Evolutionary conservation across 2,113 vertebrate species (phyloP), one percentile per base, ranked within the genome.

Genomic region (Lates calcarifer): DNA sequence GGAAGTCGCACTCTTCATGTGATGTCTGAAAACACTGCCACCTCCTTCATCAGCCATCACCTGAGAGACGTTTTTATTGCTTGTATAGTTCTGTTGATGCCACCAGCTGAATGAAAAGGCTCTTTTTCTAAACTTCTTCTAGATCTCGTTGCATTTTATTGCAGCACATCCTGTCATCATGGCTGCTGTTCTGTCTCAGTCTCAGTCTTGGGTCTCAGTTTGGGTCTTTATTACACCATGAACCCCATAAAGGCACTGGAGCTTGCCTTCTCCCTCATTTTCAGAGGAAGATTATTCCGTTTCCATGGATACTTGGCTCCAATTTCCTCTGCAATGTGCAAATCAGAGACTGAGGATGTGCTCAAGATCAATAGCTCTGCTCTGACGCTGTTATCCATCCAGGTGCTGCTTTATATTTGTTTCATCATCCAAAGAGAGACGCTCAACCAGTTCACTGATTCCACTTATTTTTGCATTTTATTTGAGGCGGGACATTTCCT

Each of bases 261-360:
- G 71, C 72, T 33, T 0, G 24, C 24, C 37, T 61, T 63, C 75
- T 69, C 70, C 62, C n/a, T 62, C 56, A 49, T 20, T 31, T 39
- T n/a, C n/a, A n/a, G n/a, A n/a, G n/a, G n/a, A n/a, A 5, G 31
- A 83, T 84, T 82, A 67, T 78, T 77, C 75, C 0, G 90, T 91
- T 90, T 74, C 90, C 88, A 90, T 91, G 87, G 90, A 70, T 78
- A 90, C 90, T 28, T 74, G 80, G 76, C 76, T 88, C 72, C 62
- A 15, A 37, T 77, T 70, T 84, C 29, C 1, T 45, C 78, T 80
- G 81, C 75, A 75, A 79, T 79, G 71, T 86, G 89, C 66, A 79
- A 76, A 85, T 87, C 73, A 53, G 66, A 76, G 65, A 43, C 60
- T 71, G 74, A 64, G 74, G 73, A 70, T 29, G 41, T 55, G 81